phyloP scores from a whole-genome alignment of 2,888 invertebrate genomes.

The Fragum sueziense region DNA sequence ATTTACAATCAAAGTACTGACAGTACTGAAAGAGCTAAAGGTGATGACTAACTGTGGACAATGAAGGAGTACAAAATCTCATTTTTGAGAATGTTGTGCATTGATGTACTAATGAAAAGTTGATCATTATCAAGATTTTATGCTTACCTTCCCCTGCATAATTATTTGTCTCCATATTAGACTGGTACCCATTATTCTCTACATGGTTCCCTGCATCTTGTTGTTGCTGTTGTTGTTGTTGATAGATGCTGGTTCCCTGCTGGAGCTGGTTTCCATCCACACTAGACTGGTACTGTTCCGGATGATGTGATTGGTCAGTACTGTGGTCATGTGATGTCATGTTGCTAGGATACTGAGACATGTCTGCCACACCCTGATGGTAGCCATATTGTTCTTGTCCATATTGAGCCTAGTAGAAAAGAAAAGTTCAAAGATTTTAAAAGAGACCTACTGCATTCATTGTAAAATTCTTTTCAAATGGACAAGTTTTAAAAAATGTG shows the following conservation, averaged over 20 bases:
- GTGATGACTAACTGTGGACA: too few species aligned
- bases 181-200: conserved; percentile 5
- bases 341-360: conserved; percentile 1
- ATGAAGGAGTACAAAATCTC: too few species aligned
- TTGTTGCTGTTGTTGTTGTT: background rate
- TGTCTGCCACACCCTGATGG: conserved; percentile 8
- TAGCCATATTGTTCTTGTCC: conserved; percentile 23
- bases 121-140: too few species aligned
- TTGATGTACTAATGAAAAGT: too few species aligned
- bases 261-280: conserved; percentile 9
- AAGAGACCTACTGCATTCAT: too few species aligned
- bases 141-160: conserved; percentile 3
- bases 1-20: too few species aligned
- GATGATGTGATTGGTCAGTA: background rate
- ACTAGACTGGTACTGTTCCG: conserved; percentile 1
- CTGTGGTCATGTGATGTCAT: background rate
- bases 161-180: background rate
- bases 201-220: background rate
- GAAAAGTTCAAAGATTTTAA: too few species aligned
- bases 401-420: conserved; percentile 1
- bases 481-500: too few species aligned
- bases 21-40: too few species aligned
- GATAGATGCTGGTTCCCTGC: conserved; percentile 6
- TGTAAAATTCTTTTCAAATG: too few species aligned
- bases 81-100: too few species aligned